Conservation (phyloP, 1,140 invertebrate genomes). For the Aphelenchoides fujianensis region DNA sequence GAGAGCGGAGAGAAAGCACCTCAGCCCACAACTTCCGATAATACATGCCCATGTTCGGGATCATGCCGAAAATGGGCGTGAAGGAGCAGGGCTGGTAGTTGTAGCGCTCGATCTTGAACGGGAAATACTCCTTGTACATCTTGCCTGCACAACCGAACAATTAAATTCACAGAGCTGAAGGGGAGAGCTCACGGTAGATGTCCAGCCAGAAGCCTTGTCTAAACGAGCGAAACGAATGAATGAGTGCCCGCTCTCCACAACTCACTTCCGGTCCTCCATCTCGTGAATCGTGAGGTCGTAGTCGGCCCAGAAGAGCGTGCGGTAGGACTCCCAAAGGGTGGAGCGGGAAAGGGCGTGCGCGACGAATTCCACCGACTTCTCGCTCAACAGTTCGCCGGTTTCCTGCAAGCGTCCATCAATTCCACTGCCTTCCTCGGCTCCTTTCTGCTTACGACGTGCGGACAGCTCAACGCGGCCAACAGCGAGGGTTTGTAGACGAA, state of each 20-base stretch:
- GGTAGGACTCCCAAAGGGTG: conserved; percentile 57
- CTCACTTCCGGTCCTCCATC: conserved; percentile 58
- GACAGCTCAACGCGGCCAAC: conserved; percentile 50
- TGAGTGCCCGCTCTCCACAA: conserved; percentile 1
- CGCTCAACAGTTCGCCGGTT: conserved; percentile 46
- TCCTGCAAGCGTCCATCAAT: conserved; percentile 37
- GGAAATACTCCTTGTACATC: conserved; percentile 60
- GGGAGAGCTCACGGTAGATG: conserved; percentile 54
- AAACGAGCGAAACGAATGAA: conserved; percentile 15
- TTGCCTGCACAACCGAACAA: too few relatives aligned
- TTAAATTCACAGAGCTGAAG: too few relatives aligned
- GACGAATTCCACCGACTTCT: conserved; percentile 41
- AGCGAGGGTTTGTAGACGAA: conserved; percentile 58
- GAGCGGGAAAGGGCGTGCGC: conserved; percentile 42
- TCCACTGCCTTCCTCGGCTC: neutral
- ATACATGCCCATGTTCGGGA: conserved; percentile 53
- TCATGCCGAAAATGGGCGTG: conserved; percentile 56
- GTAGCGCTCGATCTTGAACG: conserved; percentile 45
- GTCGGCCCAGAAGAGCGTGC: conserved; percentile 60
- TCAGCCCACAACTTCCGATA: conserved; percentile 53
- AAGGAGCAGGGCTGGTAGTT: conserved; percentile 62
- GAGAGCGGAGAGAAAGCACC: conserved; percentile 32
- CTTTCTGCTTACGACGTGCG: conserved; percentile 42
- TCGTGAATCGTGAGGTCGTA: conserved; percentile 57
- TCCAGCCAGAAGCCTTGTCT: conserved; percentile 61